Percentiles rank a stretch among this genome's conserved stretches.
Conservation (phyloP, 1,140 invertebrate genomes). For the Trachelipus rathkii region DNA sequence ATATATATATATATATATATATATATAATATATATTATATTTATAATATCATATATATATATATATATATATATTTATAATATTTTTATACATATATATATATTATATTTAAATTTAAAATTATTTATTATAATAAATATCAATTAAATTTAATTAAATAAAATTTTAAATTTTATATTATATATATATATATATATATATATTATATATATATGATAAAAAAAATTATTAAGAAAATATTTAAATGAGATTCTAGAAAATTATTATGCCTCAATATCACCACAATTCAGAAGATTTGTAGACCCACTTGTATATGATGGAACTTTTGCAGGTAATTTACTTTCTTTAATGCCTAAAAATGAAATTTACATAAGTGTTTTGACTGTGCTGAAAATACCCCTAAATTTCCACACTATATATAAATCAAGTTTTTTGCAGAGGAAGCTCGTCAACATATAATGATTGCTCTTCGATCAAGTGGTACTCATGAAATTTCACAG, state of each 20-base stretch:
- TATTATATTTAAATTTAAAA: too few species aligned
- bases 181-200: conserved; percentile 18
- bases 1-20: too few species aligned
- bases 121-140: too few species aligned
- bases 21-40: too few species aligned
- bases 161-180: too few species aligned
- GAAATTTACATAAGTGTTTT: too few species aligned
- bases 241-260: conserved; percentile 25
- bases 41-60: too few species aligned
- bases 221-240: conserved; percentile 29
- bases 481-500: conserved; percentile 37
- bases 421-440: conserved; percentile 20
- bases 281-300: conserved; percentile 35
- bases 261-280: conserved; percentile 17
- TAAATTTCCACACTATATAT: background rate
- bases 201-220: too few species aligned
- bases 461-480: conserved; percentile 35
- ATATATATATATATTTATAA: too few species aligned
- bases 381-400: too few species aligned
- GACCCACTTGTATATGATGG: conserved; percentile 32
- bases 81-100: too few species aligned
- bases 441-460: conserved; percentile 39
- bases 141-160: too few species aligned
- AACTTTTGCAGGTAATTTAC: conserved; percentile 33
- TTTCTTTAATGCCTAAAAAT: background rate